Base-by-base conservation (phyloP, 1,140 invertebrate genomes). In the Cyrtorhinus lividipennis region DNA sequence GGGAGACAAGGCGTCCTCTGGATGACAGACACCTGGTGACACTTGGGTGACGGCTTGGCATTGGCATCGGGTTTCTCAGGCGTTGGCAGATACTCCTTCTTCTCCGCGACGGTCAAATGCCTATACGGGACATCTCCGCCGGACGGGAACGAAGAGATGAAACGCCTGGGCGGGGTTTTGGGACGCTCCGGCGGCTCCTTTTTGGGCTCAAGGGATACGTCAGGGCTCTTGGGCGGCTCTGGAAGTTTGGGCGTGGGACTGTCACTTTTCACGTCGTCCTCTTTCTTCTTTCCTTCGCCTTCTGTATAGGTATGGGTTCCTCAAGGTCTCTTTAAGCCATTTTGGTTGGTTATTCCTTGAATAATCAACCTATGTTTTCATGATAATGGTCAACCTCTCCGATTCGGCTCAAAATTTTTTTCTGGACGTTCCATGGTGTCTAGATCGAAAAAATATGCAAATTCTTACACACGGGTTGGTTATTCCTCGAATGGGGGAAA, bases 61-160 rank as follows among this genome's bases (percentile, higher is more conserved):
- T 77, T 20, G 20, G 48, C 64, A 74, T 79, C 66, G 64, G 80
- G 79, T 59, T 80, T 81, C 24, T 76, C 74, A 5, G 58, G n/a
- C 10, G 76, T 71, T n/a, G 83, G 80, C 27, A 84, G 79, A 72
- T 88, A 88, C 69, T 87, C 85, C 73, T 88, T 88, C 62, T 86
- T 79, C 73, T 88, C 85, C 1, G 85, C 85, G 68, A 84, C 78
- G 22, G 86, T 88, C 24, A 88, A 73, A 69, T 85, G 83, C 10
- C 83, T 84, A 68, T 87, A 88, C 5, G 85, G 85, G 24, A 85
- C 78, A 68, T 86, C 84, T 1, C 85, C 85, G 1, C 85, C 85
- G 15, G 87, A 75, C 64, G 27, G 58, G 27, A 87, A 86, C 8
- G 85, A 87, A 1, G 85, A 87, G 48, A 85, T 85, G 69, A 87